A percentile compares a stretch with the other conserved stretches of the same genome.
phyloP scores from a whole-genome alignment of 2,888 invertebrate species.

The Aleiodes leptofemur region DNA sequence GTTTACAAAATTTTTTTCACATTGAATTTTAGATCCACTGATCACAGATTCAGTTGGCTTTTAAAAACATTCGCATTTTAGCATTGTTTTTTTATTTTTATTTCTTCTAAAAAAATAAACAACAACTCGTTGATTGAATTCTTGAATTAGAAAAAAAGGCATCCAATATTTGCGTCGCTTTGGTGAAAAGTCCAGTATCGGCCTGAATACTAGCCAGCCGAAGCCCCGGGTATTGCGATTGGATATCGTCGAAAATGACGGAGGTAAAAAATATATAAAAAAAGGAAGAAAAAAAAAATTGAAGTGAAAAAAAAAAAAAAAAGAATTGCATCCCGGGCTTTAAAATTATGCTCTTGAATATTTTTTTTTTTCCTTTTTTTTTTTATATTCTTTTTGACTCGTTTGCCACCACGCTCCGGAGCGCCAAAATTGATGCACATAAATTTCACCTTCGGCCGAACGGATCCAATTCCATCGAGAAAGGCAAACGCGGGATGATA shows the following conservation, averaged over 20 bases:
- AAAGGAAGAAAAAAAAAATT: conserved; percentile 7
- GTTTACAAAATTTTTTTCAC: conserved; percentile 2
- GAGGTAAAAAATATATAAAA: conserved; percentile 42
- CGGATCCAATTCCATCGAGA: conserved; percentile 50
- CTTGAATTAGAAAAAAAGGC: conserved; percentile 50
- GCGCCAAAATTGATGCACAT: conserved; percentile 66
- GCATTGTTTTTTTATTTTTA: neutral
- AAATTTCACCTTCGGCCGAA: conserved; percentile 63
- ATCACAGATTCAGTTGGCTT: neutral
- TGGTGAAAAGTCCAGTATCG: conserved; percentile 42
- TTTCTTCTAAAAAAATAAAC: conserved; percentile 32
- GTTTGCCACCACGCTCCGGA: conserved; percentile 44
- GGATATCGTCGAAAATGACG: conserved; percentile 49
- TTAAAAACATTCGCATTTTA: conserved; percentile 11
- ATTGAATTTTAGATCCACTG: conserved; percentile 17
- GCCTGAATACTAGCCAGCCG: conserved; percentile 32
- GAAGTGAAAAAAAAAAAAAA: conserved; percentile 7
- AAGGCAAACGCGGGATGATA: conserved; percentile 50
- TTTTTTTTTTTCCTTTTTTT: conserved; percentile 25
- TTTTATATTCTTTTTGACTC: conserved; percentile 38
- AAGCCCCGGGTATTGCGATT: conserved; percentile 45
- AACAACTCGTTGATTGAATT: conserved; percentile 49
- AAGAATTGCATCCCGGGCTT: conserved; percentile 44
- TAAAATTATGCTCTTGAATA: conserved; percentile 45
- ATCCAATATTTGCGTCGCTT: conserved; percentile 51